Evolutionary conservation across 2,113 vertebrate species (phyloP).

Genomic region (Megalops atlanticus): DNA sequence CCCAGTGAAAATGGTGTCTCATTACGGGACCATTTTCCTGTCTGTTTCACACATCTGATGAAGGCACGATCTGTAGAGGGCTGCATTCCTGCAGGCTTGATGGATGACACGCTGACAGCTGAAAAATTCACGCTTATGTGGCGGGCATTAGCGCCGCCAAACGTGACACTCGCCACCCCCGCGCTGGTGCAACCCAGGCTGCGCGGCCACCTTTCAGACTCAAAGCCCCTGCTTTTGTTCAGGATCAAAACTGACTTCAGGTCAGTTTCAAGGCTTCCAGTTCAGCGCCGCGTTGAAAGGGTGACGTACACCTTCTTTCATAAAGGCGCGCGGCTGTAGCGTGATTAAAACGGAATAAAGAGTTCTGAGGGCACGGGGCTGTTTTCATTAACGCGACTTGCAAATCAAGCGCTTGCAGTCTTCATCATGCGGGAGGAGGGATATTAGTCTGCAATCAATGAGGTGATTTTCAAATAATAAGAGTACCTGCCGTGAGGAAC

Average conservation of each 20-base stretch:
- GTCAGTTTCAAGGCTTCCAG: not conserved
- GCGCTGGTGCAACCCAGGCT: not conserved
- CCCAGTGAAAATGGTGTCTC: not conserved
- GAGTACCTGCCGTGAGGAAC: too few species aligned
- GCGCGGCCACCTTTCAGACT: not conserved
- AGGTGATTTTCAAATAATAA: too few species aligned
- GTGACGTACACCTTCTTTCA: not conserved
- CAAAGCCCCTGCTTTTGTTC: not conserved
- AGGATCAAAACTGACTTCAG: not conserved
- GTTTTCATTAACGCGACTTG: too few species aligned
- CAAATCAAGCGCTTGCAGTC: too few species aligned
- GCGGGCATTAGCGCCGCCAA: not conserved
- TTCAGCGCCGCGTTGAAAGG: not conserved
- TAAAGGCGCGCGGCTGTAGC: too few species aligned
- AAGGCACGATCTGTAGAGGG: not conserved
- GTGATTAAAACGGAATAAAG: too few species aligned
- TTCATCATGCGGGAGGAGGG: too few species aligned
- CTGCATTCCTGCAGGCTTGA: too few species aligned
- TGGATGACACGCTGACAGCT: not conserved
- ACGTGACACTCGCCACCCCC: not conserved
- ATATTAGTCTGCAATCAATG: too few species aligned
- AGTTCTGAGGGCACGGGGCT: too few species aligned
- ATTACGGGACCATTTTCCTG: not conserved
- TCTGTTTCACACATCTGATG: not conserved
- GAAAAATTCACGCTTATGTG: not conserved